Conservation (phyloP, 2,113 vertebrate genomes). For the Ochotona princeps region DNA sequence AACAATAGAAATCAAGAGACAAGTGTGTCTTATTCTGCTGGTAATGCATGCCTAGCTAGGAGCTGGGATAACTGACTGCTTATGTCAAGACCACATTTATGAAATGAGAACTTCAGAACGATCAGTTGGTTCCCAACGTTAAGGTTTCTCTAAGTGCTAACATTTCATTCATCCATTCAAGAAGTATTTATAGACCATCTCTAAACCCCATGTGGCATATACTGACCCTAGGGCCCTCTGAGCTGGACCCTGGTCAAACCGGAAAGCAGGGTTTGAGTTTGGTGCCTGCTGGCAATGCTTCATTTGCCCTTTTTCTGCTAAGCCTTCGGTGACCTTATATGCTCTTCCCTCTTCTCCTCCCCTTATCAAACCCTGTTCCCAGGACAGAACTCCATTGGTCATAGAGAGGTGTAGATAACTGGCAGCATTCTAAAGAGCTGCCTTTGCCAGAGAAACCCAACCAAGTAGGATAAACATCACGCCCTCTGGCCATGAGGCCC, state of each 20-base stretch:
- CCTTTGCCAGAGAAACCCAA: not conserved
- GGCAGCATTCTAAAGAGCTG: not conserved
- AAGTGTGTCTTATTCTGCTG: not conserved
- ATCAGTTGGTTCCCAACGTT: not conserved
- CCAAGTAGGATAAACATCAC: not conserved
- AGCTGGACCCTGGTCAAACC: not conserved
- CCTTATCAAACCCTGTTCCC: not conserved
- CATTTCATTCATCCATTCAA: not conserved
- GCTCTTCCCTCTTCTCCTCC: not conserved
- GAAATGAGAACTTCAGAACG: not conserved
- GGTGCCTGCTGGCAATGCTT: not conserved
- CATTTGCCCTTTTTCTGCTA: not conserved
- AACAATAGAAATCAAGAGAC: not conserved
- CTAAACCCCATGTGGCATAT: rapidly evolving
- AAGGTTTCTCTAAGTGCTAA: not conserved
- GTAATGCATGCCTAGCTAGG: not conserved
- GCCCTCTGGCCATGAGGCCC: not conserved
- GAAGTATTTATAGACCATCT: not conserved
- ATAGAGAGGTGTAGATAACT: not conserved
- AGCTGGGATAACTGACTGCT: not conserved
- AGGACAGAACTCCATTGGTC: not conserved
- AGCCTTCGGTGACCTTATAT: not conserved
- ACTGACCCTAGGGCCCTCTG: not conserved
- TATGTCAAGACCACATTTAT: not conserved
- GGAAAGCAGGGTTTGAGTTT: not conserved